phyloP scores from a whole-genome alignment of 2,888 invertebrate species.

The Ectobius pallidus region DNA sequence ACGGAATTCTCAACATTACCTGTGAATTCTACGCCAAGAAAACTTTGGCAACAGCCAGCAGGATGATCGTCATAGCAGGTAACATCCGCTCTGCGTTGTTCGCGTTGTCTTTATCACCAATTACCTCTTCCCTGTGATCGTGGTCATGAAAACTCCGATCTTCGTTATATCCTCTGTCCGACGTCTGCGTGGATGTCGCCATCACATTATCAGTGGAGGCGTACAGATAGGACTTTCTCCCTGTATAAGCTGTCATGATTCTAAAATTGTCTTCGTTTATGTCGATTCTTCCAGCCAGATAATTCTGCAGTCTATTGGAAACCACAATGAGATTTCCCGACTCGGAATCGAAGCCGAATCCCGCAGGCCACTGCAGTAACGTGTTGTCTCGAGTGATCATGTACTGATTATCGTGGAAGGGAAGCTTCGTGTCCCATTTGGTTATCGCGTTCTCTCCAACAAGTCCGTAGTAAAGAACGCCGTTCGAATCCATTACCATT shows the following conservation, averaged over 20 bases:
- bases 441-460: conserved; percentile 71
- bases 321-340: conserved; percentile 69
- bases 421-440: conserved; percentile 67
- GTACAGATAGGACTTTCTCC: conserved; percentile 25
- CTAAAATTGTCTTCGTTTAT: conserved; percentile 69
- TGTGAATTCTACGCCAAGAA: not conserved
- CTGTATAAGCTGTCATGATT: conserved; percentile 59
- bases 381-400: conserved; percentile 70
- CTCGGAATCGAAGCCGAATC: conserved; percentile 69
- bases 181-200: not conserved
- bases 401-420: conserved; percentile 62
- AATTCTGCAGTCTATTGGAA: conserved; percentile 71
- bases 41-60: not conserved
- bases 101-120: not conserved
- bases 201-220: not conserved
- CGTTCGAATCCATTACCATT: conserved; percentile 75
- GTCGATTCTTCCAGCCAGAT: conserved; percentile 66
- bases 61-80: not conserved
- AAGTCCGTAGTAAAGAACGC: conserved; percentile 72
- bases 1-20: not conserved
- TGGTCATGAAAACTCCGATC: not conserved
- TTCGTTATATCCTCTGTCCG: not conserved
- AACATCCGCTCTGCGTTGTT: not conserved
- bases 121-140: not conserved
- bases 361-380: conserved; percentile 75